Base-by-base conservation (phyloP, 2,888 invertebrate species). In the Chrysopilus asiliformis region DNA sequence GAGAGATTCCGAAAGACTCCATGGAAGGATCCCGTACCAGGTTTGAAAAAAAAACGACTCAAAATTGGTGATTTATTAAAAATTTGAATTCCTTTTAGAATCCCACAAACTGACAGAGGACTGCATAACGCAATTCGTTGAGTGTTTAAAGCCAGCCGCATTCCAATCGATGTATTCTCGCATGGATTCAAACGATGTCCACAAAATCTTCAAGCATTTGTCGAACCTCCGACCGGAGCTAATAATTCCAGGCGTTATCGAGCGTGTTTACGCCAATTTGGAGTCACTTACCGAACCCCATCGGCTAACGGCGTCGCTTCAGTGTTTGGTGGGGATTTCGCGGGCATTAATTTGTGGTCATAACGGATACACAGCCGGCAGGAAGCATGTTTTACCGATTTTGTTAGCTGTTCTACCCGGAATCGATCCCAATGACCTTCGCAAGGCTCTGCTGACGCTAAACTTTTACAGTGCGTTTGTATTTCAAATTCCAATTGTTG, bases 221-320 rank as follows among this genome's bases (percentile, higher is more conserved):
- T 80, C 87, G 1, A 73, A 75, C 3, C 60, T 93, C 34, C 66
- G 89, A 41, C 91, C 93, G 0, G 79, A 81, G 41, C 61, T 84
- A 14, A 79, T 93, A 3, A 73, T 91, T 32, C 90, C 91, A 0
- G 76, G 80, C 30, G 68, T 90, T 10, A 57, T 94, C 38, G 87
- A 91, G 43, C 76, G 76, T 58, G 68, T 90, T 38, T 81, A 80
- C 55, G 72, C 77, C 2, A 78, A 86, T 0, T 64, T 93, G 53
- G 85, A 86, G 50, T 85, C 85, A 2, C 59, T 90, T 22, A 89
- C 85, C 0, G 91, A 94, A 58, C 91, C 93, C 0, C 87, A 91
- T 55, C 78, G 79, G 57, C 68, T 79, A 10, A 79, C 79, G 1
- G 76, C 80, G 2, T 72, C 79, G 1, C 72, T 85, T 70, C 69